Conservation (phyloP, 2,113 vertebrate species). For the Prietella phreatophila region DNA sequence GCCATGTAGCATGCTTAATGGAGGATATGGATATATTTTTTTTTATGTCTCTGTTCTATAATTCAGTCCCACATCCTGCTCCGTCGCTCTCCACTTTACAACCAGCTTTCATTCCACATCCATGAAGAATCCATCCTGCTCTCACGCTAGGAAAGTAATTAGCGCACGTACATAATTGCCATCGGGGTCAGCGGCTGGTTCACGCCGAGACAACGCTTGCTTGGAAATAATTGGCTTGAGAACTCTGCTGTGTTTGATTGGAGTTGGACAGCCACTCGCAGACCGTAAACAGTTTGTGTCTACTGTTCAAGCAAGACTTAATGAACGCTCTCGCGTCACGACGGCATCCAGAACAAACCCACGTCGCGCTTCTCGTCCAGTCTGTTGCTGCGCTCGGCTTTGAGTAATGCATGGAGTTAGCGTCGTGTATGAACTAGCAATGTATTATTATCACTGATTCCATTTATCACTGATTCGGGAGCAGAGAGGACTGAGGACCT, state of each 20-base stretch:
- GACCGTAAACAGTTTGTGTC: not conserved
- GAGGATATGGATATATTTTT: not conserved
- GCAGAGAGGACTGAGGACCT: constrained; percentile 61
- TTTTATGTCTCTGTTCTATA: not conserved
- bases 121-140: not conserved
- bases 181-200: constrained; percentile 3
- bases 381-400: not conserved
- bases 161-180: constrained; percentile 5
- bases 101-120: constrained; percentile 21
- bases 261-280: constrained; percentile 7
- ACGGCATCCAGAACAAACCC: not conserved
- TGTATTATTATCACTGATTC: not conserved
- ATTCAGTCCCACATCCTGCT: not conserved
- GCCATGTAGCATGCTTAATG: not conserved
- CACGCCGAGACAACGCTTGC: constrained; percentile 2
- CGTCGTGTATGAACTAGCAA: constrained; percentile 40
- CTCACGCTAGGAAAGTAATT: constrained; percentile 16
- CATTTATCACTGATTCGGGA: constrained; percentile 60
- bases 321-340: not conserved
- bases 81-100: not conserved
- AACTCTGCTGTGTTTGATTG: constrained; percentile 17
- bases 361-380: not conserved
- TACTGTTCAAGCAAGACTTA: constrained; percentile 13
- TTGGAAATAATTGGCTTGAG: constrained; percentile 20
- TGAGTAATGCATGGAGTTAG: not conserved